phyloP scores from a whole-genome alignment of 2,797 vertebrate species.

The Mormyrus proboscirostris region DNA sequence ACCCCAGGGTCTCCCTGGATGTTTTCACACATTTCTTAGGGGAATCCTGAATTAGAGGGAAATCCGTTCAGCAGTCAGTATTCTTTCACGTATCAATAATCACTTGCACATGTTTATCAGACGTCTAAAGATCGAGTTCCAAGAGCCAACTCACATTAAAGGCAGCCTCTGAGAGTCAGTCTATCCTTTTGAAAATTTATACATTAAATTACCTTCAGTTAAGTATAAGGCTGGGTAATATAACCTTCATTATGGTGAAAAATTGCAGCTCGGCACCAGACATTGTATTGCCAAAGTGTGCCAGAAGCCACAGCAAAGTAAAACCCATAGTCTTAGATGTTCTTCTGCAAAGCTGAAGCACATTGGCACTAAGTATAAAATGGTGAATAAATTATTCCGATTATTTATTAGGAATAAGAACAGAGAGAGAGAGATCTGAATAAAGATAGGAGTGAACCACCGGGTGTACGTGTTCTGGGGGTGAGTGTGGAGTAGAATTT shows the following conservation, averaged over 20 bases:
- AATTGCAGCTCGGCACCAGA: background rate
- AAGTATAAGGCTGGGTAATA: slow-evolving; percentile 7
- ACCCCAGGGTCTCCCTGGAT: background rate
- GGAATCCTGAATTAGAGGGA: background rate
- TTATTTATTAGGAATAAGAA: slow-evolving; percentile 7
- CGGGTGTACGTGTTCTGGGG: background rate
- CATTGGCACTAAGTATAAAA: background rate
- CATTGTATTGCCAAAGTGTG: background rate
- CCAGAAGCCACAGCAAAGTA: background rate
- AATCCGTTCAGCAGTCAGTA: background rate
- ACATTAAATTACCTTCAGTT: slow-evolving; percentile 1
- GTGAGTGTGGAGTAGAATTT: background rate
- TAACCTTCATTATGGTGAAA: slow-evolving; percentile 3
- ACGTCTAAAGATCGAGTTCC: background rate
- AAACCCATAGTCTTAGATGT: background rate
- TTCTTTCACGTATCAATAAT: background rate
- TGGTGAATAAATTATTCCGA: background rate
- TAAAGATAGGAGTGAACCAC: background rate
- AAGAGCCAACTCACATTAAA: background rate
- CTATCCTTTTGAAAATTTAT: slow-evolving; percentile 9
- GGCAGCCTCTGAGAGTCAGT: background rate
- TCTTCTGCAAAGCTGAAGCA: background rate
- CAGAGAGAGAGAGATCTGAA: background rate
- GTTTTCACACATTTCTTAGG: background rate
- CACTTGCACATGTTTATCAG: background rate